These are phyloP conservation scores for Ephydatia muelleri DNA, from an alignment of 37 sponge, comb jelly and placozoan species.

Conservation along the genomic window DNA sequence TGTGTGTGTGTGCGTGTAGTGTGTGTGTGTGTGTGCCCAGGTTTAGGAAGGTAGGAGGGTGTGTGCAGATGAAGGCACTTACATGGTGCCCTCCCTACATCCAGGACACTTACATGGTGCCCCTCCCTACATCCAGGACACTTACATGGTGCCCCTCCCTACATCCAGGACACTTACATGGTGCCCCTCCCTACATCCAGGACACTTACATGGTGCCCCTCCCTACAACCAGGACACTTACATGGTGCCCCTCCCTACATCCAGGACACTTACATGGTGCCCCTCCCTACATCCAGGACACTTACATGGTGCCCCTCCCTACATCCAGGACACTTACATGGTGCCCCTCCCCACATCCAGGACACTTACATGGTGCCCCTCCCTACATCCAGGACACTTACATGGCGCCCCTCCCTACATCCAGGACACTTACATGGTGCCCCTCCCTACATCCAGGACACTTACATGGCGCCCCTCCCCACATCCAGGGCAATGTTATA, in stretches of 20 bases:
- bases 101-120: conserved; percentile 33
- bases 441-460: conserved; percentile 22
- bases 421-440: conserved; percentile 33
- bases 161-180: conserved; percentile 22
- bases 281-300: conserved; percentile 17
- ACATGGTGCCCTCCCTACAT: too few species aligned
- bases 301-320: conserved; percentile 59
- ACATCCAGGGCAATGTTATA: conserved; percentile 84
- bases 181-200: conserved; percentile 69
- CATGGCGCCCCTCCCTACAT: conserved; percentile 68
- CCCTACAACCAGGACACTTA: conserved; percentile 9
- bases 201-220: conserved; percentile 76
- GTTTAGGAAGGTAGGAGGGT: background rate
- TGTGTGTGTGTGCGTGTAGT: background rate
- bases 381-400: conserved; percentile 70
- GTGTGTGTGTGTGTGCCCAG: background rate
- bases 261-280: conserved; percentile 79
- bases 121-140: conserved; percentile 71
- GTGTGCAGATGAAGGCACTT: background rate
- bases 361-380: conserved; percentile 53
- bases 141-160: conserved; percentile 73
- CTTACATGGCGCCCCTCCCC: conserved; percentile 59
- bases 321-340: conserved; percentile 79
- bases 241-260: conserved; percentile 59
- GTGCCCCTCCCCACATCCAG: conserved; percentile 45